These are phyloP conservation scores for Drosophila pallidifrons DNA, from an alignment of 1,140 invertebrate genomes.

Conservation along the genomic window DNA sequence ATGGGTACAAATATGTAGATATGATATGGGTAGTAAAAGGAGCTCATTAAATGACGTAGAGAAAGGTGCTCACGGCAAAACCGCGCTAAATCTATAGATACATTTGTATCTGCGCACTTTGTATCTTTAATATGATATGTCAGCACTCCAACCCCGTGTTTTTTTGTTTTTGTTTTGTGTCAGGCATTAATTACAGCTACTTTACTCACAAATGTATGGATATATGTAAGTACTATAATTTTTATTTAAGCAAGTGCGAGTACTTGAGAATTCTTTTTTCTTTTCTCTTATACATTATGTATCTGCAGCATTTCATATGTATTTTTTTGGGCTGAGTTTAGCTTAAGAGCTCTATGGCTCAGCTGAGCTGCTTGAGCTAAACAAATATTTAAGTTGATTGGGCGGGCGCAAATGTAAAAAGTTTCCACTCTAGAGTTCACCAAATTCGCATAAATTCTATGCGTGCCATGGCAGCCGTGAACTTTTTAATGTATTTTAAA, in stretches of 20 bases:
- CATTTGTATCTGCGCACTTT: conserved; percentile 15
- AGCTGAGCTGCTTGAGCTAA: conserved; percentile 58
- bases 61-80: conserved; percentile 37
- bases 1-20: conserved; percentile 13
- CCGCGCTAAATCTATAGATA: conserved; percentile 15
- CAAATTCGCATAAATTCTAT: conserved; percentile 83
- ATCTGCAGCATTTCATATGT: neutral
- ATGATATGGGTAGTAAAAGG: conserved; percentile 52
- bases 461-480: conserved; percentile 76
- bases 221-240: neutral
- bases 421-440: conserved; percentile 79
- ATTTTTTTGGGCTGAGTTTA: conserved; percentile 28
- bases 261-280: too few species aligned
- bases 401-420: conserved; percentile 77
- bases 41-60: conserved; percentile 74
- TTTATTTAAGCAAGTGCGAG: neutral
- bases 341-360: conserved; percentile 46
- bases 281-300: conserved; percentile 16
- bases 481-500: conserved; percentile 84
- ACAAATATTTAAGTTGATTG: conserved; percentile 81
- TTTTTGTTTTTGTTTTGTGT: neutral
- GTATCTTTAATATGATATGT: neutral
- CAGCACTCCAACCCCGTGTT: neutral
- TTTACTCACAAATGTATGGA: neutral
- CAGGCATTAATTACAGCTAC: conserved; percentile 54